These are phyloP conservation scores for Brachirus orientalis DNA, from an alignment of 2,113 vertebrate genomes.

Conservation along the genomic window DNA sequence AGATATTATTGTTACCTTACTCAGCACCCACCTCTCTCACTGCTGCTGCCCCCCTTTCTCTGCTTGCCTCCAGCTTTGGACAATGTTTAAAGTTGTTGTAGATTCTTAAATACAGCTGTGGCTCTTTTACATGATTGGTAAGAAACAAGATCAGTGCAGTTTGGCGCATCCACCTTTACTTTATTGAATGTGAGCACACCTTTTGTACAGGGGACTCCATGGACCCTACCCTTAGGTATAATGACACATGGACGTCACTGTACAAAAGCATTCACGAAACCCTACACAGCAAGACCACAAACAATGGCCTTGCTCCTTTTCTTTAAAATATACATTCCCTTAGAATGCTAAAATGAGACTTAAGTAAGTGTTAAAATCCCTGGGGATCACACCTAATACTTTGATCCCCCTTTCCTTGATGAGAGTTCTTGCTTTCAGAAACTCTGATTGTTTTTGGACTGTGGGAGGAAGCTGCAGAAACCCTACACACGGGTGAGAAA, in stretches of 20 bases:
- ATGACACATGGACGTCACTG: not conserved
- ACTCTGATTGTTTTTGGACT: no score
- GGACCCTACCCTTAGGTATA: conserved; percentile 35
- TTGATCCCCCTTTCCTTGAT: conserved; percentile 18
- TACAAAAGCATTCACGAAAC: conserved; percentile 47
- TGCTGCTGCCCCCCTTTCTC: not conserved
- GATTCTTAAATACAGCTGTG: conserved; percentile 63
- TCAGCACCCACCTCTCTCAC: conserved; percentile 36
- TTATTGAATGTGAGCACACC: conserved; percentile 46
- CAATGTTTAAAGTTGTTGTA: not conserved
- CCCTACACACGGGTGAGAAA: no score
- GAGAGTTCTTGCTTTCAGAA: conserved; percentile 35
- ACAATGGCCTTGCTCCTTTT: conserved; percentile 55
- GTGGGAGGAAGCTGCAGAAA: no score
- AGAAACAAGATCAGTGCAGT: conserved; percentile 65
- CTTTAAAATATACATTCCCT: conserved; percentile 43
- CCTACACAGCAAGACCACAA: conserved; percentile 42
- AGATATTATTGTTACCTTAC: conserved; percentile 4
- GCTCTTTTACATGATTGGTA: conserved; percentile 46
- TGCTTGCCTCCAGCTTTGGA: conserved; percentile 13
- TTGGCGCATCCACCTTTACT: conserved; percentile 42
- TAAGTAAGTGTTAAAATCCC: conserved; percentile 51
- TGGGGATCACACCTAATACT: conserved; percentile 34
- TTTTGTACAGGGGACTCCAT: conserved; percentile 49
- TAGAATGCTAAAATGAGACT: conserved; percentile 36